Conservation (phyloP, 2,888 invertebrate genomes). For the Druceiella hillmani region DNA sequence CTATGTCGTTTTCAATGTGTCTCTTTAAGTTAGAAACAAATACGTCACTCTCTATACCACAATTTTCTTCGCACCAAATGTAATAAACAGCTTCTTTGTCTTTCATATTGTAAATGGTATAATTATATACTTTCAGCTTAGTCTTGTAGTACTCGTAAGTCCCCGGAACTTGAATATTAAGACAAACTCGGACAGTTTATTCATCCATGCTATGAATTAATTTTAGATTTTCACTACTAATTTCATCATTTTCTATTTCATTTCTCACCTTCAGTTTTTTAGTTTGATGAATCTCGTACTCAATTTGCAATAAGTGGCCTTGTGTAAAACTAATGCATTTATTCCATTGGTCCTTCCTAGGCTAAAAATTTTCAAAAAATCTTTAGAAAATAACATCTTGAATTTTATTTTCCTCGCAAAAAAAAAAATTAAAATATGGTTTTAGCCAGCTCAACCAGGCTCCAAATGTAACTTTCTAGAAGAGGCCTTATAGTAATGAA, state of each 20-base stretch:
- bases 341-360: too few species aligned
- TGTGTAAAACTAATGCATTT: too few species aligned
- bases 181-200: constrained; percentile 1
- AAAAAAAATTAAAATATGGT: too few species aligned
- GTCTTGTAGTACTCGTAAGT: constrained; percentile 16
- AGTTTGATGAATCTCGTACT: too few species aligned
- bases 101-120: constrained; percentile 13
- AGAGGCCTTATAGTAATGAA: constrained; percentile 10
- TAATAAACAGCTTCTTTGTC: constrained; percentile 15
- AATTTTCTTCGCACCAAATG: constrained; percentile 15
- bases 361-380: too few species aligned
- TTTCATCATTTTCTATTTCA: background rate
- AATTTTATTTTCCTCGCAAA: too few species aligned
- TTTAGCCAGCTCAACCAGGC: constrained; percentile 11
- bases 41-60: too few species aligned
- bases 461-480: constrained; percentile 11
- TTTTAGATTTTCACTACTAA: background rate
- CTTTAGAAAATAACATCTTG: too few species aligned
- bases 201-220: constrained; percentile 3
- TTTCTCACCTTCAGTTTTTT: too few species aligned
- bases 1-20: too few species aligned
- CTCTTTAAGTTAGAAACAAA: too few species aligned
- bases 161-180: constrained; percentile 12
- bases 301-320: too few species aligned
- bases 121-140: constrained; percentile 14